A percentile compares a stretch with the other conserved stretches of the same genome.
phyloP scores from a whole-genome alignment of 2,888 invertebrate species.

The Gymnocheta viridis region DNA sequence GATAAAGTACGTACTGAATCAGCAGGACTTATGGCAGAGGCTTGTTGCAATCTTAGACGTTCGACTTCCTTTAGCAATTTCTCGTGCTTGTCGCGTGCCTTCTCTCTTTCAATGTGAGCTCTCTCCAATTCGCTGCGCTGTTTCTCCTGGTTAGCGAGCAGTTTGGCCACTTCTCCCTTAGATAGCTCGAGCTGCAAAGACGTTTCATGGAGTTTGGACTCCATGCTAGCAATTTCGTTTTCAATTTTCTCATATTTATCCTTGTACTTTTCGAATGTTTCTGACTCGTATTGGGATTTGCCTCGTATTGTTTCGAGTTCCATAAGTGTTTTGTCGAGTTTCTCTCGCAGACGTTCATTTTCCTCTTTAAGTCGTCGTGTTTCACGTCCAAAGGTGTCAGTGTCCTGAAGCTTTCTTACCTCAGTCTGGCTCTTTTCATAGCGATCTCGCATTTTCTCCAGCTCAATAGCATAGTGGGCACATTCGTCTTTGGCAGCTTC shows the following conservation, averaged over 20 bases:
- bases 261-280: conserved; percentile 88
- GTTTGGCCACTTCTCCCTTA: conserved; percentile 89
- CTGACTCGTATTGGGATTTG: conserved; percentile 90
- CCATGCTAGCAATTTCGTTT: conserved; percentile 89
- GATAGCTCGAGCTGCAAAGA: conserved; percentile 91
- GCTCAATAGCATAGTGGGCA: conserved; percentile 91
- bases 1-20: conserved; percentile 81
- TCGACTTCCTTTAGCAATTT: conserved; percentile 87
- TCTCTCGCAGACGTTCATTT: conserved; percentile 90
- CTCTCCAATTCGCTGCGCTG: conserved; percentile 91
- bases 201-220: conserved; percentile 89
- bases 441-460: conserved; percentile 95
- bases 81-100: conserved; percentile 92
- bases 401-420: conserved; percentile 91
- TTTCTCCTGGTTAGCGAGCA: conserved; percentile 89
- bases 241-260: conserved; percentile 90
- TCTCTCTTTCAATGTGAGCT: conserved; percentile 93
- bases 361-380: conserved; percentile 90
- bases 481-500: conserved; percentile 96
- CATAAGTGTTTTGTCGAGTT: conserved; percentile 90
- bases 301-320: conserved; percentile 91
- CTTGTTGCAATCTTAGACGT: conserved; percentile 83
- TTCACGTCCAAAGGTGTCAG: conserved; percentile 90
- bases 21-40: conserved; percentile 82
- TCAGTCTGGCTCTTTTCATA: conserved; percentile 93